phyloP scores from a whole-genome alignment of 2,888 invertebrate species.

The Xestia c-nigrum region DNA sequence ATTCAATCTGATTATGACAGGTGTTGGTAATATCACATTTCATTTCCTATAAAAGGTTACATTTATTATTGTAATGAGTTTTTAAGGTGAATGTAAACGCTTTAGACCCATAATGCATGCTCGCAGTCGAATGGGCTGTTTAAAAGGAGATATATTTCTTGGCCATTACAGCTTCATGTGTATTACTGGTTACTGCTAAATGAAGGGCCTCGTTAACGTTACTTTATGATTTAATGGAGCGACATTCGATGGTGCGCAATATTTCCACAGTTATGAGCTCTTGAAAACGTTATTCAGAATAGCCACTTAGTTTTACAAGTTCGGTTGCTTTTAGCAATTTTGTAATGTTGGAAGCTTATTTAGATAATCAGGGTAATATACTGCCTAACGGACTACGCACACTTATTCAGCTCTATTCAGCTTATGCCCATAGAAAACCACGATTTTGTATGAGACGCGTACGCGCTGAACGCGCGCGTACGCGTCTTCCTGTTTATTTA shows the following conservation, averaged over 20 bases:
- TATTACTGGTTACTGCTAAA: constrained; percentile 42
- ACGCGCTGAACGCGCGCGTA: too few species aligned
- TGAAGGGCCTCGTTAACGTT: constrained; percentile 30
- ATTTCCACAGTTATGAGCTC: constrained; percentile 28
- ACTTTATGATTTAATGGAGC: constrained; percentile 54
- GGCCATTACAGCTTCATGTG: constrained; percentile 58
- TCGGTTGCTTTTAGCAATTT: background rate
- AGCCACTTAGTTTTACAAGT: constrained; percentile 35
- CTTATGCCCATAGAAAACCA: too few species aligned
- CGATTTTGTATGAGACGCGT: too few species aligned
- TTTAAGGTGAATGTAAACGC: constrained; percentile 31
- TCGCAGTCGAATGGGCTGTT: constrained; percentile 51
- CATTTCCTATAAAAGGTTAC: constrained; percentile 28
- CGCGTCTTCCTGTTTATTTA: background rate
- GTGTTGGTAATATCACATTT: constrained; percentile 40
- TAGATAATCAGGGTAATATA: background rate
- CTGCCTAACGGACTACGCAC: too few species aligned
- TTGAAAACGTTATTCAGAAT: constrained; percentile 11
- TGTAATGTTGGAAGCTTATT: background rate
- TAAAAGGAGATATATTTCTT: constrained; percentile 60
- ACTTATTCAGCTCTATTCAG: too few species aligned
- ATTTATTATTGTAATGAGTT: constrained; percentile 43
- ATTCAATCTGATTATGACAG: constrained; percentile 49
- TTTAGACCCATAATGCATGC: constrained; percentile 21
- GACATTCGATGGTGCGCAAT: constrained; percentile 16